A percentile compares a stretch with the other conserved stretches of the same genome.
Conservation (phyloP, 2,797 vertebrate species). For the Ctenopoma kingsleyae region DNA sequence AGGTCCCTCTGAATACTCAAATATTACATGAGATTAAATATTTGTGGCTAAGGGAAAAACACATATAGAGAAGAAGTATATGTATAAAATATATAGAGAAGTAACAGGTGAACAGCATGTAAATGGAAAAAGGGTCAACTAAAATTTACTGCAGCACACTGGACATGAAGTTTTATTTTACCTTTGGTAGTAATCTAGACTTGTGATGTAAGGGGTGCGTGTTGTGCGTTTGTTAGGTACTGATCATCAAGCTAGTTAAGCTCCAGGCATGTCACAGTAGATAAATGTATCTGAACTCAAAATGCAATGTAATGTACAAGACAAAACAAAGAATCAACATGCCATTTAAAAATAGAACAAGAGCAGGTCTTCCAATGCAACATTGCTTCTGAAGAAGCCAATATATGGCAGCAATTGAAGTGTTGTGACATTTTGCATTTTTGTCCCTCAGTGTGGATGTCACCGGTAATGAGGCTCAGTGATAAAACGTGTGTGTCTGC, state of each 20-base stretch:
- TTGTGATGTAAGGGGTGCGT: not conserved
- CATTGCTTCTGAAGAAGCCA: conserved; percentile 33
- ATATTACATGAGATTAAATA: not conserved
- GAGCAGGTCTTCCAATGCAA: conserved; percentile 26
- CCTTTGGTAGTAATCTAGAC: not conserved
- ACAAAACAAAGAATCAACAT: conserved; percentile 30
- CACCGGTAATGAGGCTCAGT: conserved; percentile 72
- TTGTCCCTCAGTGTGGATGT: conserved; percentile 67
- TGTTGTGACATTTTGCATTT: conserved; percentile 70
- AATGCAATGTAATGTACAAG: conserved; percentile 17
- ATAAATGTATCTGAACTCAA: conserved; percentile 29
- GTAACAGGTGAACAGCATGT: too few relatives aligned
- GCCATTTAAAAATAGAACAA: conserved; percentile 62
- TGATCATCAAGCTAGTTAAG: conserved; percentile 36
- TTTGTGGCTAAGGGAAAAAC: too few relatives aligned
- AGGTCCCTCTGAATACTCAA: not conserved
- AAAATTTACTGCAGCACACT: not conserved
- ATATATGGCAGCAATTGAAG: conserved; percentile 57
- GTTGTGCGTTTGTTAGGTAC: conserved; percentile 15
- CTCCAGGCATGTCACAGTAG: not conserved
- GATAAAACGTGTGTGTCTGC: conserved; percentile 65
- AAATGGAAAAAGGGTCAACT: not conserved
- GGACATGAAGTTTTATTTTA: not conserved
- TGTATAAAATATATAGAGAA: too few relatives aligned
- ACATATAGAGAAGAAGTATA: too few relatives aligned